Percentiles rank a stretch among this genome's conserved stretches.
Evolutionary conservation across 2,113 vertebrate genomes (phyloP).

Genomic region (Erinaceus europaeus): DNA sequence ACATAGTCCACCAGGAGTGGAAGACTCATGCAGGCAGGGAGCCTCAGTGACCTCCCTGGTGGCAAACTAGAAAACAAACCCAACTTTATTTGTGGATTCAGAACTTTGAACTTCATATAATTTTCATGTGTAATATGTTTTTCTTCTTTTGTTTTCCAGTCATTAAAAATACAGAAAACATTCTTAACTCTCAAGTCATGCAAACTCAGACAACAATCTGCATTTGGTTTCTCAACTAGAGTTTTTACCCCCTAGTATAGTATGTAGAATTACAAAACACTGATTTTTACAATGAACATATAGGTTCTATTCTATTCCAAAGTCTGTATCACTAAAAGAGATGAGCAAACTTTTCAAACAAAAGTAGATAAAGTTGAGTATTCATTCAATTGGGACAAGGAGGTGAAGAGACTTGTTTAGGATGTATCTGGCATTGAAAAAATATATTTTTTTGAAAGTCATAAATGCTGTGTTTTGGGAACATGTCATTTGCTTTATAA

Average conservation of each 20-base stretch:
- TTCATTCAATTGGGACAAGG: neutral
- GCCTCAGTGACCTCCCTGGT: no score
- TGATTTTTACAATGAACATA: neutral
- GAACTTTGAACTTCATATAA: neutral
- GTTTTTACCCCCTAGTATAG: neutral
- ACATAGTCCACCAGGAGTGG: no score
- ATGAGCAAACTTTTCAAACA: neutral
- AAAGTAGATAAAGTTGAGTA: neutral
- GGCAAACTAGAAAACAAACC: no score
- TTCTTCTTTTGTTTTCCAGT: slow-evolving; percentile 10
- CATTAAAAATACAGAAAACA: neutral
- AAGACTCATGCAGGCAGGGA: no score
- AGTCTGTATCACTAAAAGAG: neutral
- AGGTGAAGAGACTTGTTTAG: neutral
- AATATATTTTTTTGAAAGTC: neutral
- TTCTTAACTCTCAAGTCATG: neutral
- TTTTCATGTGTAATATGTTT: neutral
- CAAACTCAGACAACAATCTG: neutral
- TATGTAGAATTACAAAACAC: neutral
- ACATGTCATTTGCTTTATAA: neutral
- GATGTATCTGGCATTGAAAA: neutral
- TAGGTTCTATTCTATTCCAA: neutral
- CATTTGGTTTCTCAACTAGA: neutral
- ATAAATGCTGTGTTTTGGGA: neutral
- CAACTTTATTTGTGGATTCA: neutral